These are phyloP conservation scores for Drosophila nikananu DNA, from an alignment of 1,140 invertebrate species.

Conservation along the genomic window DNA sequence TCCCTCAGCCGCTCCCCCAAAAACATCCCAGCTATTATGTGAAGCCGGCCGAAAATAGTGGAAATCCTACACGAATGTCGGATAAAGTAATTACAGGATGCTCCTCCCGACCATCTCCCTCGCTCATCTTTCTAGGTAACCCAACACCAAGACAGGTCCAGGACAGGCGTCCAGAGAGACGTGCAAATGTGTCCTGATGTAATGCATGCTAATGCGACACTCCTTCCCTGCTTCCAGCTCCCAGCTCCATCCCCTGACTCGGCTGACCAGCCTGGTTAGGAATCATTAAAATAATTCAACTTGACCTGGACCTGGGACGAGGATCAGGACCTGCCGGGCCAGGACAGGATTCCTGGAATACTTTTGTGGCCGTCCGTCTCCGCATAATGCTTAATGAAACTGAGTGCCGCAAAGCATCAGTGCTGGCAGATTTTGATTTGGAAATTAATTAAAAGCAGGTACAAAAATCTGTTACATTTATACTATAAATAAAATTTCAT, in stretches of 20 bases:
- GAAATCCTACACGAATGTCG: slow-evolving; percentile 65
- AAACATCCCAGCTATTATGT: slow-evolving; percentile 40
- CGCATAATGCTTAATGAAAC: slow-evolving; percentile 43
- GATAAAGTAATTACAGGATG: slow-evolving; percentile 74
- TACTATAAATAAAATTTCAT: too few relatives aligned
- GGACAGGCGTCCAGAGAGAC: slow-evolving; percentile 7
- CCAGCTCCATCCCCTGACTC: background rate
- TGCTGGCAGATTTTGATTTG: background rate
- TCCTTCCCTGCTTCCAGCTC: background rate
- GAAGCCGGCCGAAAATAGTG: slow-evolving; percentile 63
- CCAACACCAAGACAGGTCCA: slow-evolving; percentile 8
- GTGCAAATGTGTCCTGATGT: slow-evolving; percentile 49
- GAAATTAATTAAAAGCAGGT: background rate
- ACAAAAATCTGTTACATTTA: too few relatives aligned
- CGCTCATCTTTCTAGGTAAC: slow-evolving; percentile 6
- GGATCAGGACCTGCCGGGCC: slow-evolving; percentile 28
- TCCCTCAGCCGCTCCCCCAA: background rate
- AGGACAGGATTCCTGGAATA: slow-evolving; percentile 42
- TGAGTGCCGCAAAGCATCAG: slow-evolving; percentile 7
- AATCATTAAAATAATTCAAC: slow-evolving; percentile 69
- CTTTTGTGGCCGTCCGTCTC: slow-evolving; percentile 19
- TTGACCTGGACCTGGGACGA: slow-evolving; percentile 37
- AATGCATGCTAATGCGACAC: slow-evolving; percentile 70
- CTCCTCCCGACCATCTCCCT: slow-evolving; percentile 4
- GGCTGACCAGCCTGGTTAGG: slow-evolving; percentile 22